Evolutionary conservation across 2,797 vertebrate species (phyloP).

Genomic region (Malacoraja senta): DNA sequence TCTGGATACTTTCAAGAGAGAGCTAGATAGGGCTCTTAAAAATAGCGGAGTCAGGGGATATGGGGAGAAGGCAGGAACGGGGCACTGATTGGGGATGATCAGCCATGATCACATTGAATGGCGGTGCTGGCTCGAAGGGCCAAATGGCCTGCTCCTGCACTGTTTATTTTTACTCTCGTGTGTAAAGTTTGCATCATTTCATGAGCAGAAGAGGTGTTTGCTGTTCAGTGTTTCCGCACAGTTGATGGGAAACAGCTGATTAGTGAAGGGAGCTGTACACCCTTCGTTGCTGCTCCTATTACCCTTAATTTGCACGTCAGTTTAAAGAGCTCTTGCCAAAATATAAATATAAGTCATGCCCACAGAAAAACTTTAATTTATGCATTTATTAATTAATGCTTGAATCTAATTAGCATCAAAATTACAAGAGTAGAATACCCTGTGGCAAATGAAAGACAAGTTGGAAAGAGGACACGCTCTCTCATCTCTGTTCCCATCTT

Average conservation of each 20-base stretch:
- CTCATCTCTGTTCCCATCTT: too few species aligned
- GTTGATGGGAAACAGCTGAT: not conserved
- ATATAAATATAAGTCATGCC: conserved; percentile 13
- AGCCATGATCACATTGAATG: too few species aligned
- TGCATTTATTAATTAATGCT: conserved; percentile 31
- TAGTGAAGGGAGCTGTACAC: not conserved
- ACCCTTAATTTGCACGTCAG: conserved; percentile 1
- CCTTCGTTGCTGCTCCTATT: not conserved
- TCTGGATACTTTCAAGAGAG: too few species aligned
- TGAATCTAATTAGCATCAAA: not conserved
- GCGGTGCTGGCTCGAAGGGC: too few species aligned
- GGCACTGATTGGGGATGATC: too few species aligned
- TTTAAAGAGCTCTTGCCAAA: not conserved
- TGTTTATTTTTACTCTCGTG: not conserved
- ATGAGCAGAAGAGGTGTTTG: not conserved
- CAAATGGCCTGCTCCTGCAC: too few species aligned
- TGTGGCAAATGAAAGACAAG: not conserved
- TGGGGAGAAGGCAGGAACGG: too few species aligned
- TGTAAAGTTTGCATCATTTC: not conserved
- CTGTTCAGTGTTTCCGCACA: not conserved
- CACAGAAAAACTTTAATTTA: conserved; percentile 21
- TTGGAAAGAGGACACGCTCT: not conserved
- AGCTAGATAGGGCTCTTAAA: too few species aligned
- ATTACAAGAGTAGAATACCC: not conserved
- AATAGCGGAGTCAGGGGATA: too few species aligned